Conservation (phyloP, 2,113 vertebrate species). For the Archocentrus centrarchus region DNA sequence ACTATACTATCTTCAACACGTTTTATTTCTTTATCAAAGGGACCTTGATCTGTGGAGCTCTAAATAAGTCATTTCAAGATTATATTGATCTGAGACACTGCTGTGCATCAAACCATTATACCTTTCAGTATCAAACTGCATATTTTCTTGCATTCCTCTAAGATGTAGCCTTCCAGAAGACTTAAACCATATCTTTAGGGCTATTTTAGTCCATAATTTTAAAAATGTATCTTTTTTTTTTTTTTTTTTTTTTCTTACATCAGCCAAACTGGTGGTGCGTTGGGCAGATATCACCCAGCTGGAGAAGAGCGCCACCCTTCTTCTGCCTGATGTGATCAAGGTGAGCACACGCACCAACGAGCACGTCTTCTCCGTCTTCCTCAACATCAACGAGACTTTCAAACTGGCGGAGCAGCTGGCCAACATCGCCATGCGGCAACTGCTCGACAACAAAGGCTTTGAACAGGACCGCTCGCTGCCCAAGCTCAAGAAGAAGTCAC, state of each 20-base stretch:
- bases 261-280: slow-evolving; percentile 95
- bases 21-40: not conserved
- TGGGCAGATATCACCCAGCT: slow-evolving; percentile 98
- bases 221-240: not conserved
- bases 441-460: slow-evolving; percentile 96
- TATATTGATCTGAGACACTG: not conserved
- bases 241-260: not conserved
- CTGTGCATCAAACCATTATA: not conserved
- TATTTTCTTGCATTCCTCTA: not conserved
- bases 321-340: slow-evolving; percentile 93
- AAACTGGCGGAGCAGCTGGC: slow-evolving; percentile 98
- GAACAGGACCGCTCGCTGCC: slow-evolving; percentile 95
- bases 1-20: not conserved
- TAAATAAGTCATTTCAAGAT: not conserved
- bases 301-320: slow-evolving; percentile 93
- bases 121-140: too few relatives aligned
- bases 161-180: not conserved
- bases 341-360: slow-evolving; percentile 92
- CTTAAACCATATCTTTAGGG: not conserved
- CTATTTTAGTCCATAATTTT: not conserved
- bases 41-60: not conserved
- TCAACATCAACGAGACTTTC: slow-evolving; percentile 97
- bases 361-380: slow-evolving; percentile 96
- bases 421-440: slow-evolving; percentile 97
- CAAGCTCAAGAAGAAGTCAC: slow-evolving; percentile 96